Base-by-base conservation (phyloP, 2,888 invertebrate species). In the Oasisia sp. region DNA sequence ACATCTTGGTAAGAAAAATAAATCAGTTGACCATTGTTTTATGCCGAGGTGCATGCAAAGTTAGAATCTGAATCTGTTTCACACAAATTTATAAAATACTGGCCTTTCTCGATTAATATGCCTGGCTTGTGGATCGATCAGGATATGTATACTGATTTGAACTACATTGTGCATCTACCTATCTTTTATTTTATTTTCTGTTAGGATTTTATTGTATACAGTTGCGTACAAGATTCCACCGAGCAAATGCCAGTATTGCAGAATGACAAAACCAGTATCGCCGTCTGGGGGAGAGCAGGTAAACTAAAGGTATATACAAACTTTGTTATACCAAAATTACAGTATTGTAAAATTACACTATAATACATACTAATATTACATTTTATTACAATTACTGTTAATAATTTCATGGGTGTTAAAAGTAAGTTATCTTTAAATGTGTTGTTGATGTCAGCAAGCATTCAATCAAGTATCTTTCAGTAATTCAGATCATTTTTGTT, bases 281-380 rank as follows among this genome's bases (percentile, higher is more conserved):
- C 98, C 0, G 95, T 99, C 32, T 99, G 98, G 98, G 97, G 98
- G 0, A 97, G 97, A 95, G 97, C 97, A 94, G 99, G 99, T 90
- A 98, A 98, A 96, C 97, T 97, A 93, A 96, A 97, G 94, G 96
- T 98, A 45, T 27, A 74, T 74, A n/a, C 32, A 32, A 32, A 32
- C 7, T 12, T 32, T 45, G 27, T 32, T 27, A 11, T 92, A 56
- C 32, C 14, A 50, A 74, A 19, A 27, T 19, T 74, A 74, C 5
- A 74, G 50, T 74, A n/a, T 74, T 74, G 5, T 74, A 74, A 74
- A 74, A 27, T 74, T 19, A 74, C 27, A 3, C 27, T 74, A 27
- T 19, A 74, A 27, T 74, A 27, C 1, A 27, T 74, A 27, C 74
- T 38, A 38, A 38, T 1, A 38, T 38, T 38, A 38, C 38, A 38